Base-by-base conservation (phyloP, 2,113 vertebrate genomes). In the Pan paniscus region DNA sequence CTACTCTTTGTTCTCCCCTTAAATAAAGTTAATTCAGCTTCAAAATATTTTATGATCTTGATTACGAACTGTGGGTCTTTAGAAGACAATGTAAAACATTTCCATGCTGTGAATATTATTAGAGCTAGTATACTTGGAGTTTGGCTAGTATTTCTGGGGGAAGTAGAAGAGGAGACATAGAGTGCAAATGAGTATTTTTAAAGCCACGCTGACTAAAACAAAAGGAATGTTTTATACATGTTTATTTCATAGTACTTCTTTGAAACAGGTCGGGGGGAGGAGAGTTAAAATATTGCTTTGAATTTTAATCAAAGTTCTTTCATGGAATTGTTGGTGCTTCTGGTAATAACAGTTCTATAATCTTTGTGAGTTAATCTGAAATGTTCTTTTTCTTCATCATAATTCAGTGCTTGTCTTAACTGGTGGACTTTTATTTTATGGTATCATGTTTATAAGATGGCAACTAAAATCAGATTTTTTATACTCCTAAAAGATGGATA, bases 1-100 rank as follows among this genome's bases (percentile, higher is more conserved):
- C 85, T 96, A 79, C 16, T 84, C 86, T 80, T 89, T 90, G 23
- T 81, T 81, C 72, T 89, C 30, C 59, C 50, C 86, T 59, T 79
- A 94, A 94, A 97, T 86, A 64, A 23, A 75, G 57, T 52, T 91
- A 89, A 93, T 95, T 81, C 85, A 50, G 13, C 25, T 9, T 20
- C 55, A 73, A 35, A 75, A 40, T 92, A n/a, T 64, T 95, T 82
- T 86, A 89, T 52, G 23, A 81, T 61, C 73, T 35, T 80, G n/a
- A 67, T 43, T 75, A 25, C 46, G 68, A 67, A 75, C 48, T 0
- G 20, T 94, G 64, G n/a, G 55, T 75, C 27, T 64, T 81, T 95
- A 61, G 43, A 90, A 79, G 59, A 72, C 27, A 59, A 14, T 68
- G 40, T 95, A 82, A 90, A 76, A 87, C 68, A 72, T 40, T 76